These are phyloP conservation scores for Brachionus koreanus DNA, from an alignment of 1,140 invertebrate species.

Conservation along the genomic window DNA sequence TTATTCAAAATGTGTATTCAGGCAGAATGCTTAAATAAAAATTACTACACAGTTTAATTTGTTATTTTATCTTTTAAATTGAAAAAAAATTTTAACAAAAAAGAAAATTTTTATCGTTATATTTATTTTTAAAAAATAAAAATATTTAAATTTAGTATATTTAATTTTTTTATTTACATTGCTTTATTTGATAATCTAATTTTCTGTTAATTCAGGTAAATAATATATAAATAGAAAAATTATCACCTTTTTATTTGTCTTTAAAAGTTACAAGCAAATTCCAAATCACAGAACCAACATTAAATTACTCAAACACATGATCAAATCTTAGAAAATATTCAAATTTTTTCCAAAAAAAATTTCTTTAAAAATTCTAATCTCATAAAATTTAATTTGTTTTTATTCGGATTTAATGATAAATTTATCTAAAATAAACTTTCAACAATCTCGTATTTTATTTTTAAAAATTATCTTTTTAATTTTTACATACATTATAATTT, in stretches of 20 bases:
- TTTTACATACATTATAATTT: background rate
- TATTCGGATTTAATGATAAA: background rate
- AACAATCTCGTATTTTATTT: background rate
- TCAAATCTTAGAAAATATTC: background rate
- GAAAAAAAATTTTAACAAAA: background rate
- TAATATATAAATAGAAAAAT: background rate
- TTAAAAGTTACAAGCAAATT: background rate
- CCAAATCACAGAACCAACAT: background rate
- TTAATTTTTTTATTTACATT: background rate
- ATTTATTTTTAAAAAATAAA: slow-evolving; percentile 1
- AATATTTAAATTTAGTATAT: background rate
- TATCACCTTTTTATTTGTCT: background rate
- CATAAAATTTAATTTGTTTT: background rate
- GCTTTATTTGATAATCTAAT: background rate
- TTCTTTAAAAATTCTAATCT: background rate
- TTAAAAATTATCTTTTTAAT: background rate
- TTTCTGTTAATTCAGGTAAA: no score
- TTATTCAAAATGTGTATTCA: slow-evolving; percentile 20
- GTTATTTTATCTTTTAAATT: background rate
- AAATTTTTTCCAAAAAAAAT: background rate
- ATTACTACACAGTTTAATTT: background rate
- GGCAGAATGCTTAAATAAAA: slow-evolving; percentile 27
- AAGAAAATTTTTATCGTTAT: background rate
- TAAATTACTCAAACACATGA: background rate
- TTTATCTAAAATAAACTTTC: background rate